Evolutionary conservation across 1,140 invertebrate species (phyloP).

Genomic region (Plodia interpunctella): DNA sequence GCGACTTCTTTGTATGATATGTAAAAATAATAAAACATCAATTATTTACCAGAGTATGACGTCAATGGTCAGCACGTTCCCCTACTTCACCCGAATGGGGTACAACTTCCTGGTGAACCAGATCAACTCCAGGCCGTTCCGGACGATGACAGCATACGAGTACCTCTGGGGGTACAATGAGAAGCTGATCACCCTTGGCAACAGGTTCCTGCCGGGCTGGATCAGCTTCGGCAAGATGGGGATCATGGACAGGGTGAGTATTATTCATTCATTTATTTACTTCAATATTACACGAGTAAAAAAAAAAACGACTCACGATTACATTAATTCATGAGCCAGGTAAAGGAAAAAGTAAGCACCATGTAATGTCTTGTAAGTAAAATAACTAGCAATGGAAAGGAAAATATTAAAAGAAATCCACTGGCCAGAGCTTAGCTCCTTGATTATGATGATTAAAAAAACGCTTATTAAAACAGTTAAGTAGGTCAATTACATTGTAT

Average conservation of each 20-base stretch:
- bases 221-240: conserved; percentile 86
- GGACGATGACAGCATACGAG: conserved; percentile 82
- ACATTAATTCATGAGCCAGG: too few species aligned
- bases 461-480: too few species aligned
- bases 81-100: conserved; percentile 78
- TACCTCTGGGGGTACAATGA: conserved; percentile 93
- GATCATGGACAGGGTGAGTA: conserved; percentile 81
- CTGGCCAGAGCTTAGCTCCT: too few species aligned
- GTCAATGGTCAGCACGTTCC: conserved; percentile 73
- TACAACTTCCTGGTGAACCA: conserved; percentile 78
- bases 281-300: too few species aligned
- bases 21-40: neutral
- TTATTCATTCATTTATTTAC: too few species aligned
- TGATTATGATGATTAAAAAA: too few species aligned
- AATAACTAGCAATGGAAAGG: too few species aligned
- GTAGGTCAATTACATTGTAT: too few species aligned
- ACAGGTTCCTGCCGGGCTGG: conserved; percentile 82
- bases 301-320: too few species aligned
- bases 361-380: too few species aligned
- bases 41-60: conserved; percentile 76
- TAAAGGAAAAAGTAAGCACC: too few species aligned
- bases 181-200: conserved; percentile 81
- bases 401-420: too few species aligned
- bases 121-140: conserved; percentile 81
- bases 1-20: neutral